Evolutionary conservation across 2,113 vertebrate species (phyloP).

Genomic region (Apistogramma diplotaenia): DNA sequence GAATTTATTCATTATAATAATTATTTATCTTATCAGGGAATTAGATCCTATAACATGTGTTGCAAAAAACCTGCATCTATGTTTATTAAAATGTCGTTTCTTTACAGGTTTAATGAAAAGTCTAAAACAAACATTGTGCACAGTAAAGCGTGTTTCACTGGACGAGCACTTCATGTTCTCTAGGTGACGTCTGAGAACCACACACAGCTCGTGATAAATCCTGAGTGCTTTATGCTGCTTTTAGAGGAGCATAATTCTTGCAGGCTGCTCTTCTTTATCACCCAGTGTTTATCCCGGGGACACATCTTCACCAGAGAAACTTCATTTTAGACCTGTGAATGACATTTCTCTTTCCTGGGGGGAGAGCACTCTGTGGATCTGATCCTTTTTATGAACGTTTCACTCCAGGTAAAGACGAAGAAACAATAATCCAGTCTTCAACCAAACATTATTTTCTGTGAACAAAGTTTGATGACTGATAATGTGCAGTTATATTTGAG

Average conservation of each 20-base stretch:
- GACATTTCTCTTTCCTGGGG: conserved; percentile 53
- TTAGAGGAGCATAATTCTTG: conserved; percentile 66
- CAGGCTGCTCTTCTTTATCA: conserved; percentile 54
- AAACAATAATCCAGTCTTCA: background rate
- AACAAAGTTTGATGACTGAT: background rate
- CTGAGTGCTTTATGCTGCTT: conserved; percentile 56
- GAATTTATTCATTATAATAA: too few species aligned
- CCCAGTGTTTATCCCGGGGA: conserved; percentile 64
- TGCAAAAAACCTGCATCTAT: background rate
- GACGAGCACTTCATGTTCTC: background rate
- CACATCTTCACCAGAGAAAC: conserved; percentile 34
- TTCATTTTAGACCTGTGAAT: conserved; percentile 39
- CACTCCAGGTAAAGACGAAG: background rate
- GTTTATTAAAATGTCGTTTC: background rate
- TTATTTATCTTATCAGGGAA: background rate
- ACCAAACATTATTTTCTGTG: conserved; percentile 6
- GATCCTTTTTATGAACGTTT: conserved; percentile 7
- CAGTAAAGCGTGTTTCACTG: background rate
- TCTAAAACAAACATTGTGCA: background rate
- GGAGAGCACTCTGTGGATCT: conserved; percentile 20
- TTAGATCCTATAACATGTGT: background rate
- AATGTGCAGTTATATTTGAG: background rate
- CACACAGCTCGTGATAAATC: conserved; percentile 24
- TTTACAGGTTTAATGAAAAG: background rate
- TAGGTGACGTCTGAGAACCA: background rate